Conservation (phyloP, 2,888 invertebrate genomes). For the Lepetodrilus schrolli region DNA sequence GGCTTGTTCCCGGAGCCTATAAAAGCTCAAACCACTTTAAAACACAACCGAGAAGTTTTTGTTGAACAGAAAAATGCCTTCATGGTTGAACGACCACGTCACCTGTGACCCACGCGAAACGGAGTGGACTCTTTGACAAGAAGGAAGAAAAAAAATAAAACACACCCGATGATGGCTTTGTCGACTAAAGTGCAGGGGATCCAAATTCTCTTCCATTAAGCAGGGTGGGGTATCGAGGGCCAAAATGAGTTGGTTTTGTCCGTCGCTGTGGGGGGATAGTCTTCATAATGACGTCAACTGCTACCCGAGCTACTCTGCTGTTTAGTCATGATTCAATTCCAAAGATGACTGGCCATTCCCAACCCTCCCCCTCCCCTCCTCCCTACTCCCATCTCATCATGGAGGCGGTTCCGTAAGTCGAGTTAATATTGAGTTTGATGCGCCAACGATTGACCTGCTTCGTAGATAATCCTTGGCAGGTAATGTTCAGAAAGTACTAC, state of each 20-base stretch:
- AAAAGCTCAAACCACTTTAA: constrained; percentile 1
- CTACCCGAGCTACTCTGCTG: too few species aligned
- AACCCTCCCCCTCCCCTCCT: too few species aligned
- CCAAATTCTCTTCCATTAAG: not conserved
- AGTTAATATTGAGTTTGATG: too few species aligned
- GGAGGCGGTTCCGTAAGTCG: too few species aligned
- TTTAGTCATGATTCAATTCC: too few species aligned
- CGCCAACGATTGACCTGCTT: too few species aligned
- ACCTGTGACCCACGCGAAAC: not conserved
- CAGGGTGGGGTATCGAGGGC: not conserved
- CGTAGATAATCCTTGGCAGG: too few species aligned
- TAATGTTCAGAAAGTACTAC: too few species aligned
- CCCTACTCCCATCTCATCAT: too few species aligned
- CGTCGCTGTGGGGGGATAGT: not conserved
- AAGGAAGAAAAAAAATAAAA: not conserved
- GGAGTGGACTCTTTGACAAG: too few species aligned
- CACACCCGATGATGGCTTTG: constrained; percentile 4
- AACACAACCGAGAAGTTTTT: constrained; percentile 8
- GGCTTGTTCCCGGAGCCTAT: not conserved
- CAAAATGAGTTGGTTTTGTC: constrained; percentile 8
- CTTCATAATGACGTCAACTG: constrained; percentile 9
- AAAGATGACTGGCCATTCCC: too few species aligned
- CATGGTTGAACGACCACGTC: not conserved
- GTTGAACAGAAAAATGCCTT: constrained; percentile 4
- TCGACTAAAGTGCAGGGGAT: not conserved